Percentiles rank a stretch among this genome's conserved stretches.
These are phyloP conservation scores for Canis aureus DNA, from an alignment of 2,113 vertebrate genomes.

Conservation along the genomic window DNA sequence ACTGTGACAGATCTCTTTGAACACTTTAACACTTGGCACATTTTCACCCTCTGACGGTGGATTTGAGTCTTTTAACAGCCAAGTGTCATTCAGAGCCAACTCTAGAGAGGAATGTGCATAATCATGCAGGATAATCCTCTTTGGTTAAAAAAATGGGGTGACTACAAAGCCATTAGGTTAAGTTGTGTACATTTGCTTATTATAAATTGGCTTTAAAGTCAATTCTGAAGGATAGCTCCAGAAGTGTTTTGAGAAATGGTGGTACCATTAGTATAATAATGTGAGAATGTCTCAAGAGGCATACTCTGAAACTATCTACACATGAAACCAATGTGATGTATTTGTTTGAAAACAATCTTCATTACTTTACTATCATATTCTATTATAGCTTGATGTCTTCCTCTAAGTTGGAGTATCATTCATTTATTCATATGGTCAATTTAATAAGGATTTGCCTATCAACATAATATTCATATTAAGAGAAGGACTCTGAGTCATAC, in stretches of 20 bases:
- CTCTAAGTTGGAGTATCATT: not conserved
- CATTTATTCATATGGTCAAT: not conserved
- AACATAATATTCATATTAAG: not conserved
- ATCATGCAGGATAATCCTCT: not conserved
- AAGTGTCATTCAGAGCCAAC: not conserved
- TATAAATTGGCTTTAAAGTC: not conserved
- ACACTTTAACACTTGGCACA: not conserved
- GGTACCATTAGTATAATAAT: not conserved
- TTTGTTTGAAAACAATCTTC: constrained; percentile 2
- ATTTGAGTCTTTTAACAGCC: not conserved
- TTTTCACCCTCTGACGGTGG: constrained; percentile 24
- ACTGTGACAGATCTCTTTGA: not conserved
- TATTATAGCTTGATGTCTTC: not conserved
- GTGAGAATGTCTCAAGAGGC: not conserved
- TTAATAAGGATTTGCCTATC: not conserved
- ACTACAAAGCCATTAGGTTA: not conserved
- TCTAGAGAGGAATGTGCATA: not conserved
- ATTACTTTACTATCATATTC: not conserved
- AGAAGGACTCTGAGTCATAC: not conserved
- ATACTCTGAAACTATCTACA: not conserved
- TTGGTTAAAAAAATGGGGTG: not conserved
- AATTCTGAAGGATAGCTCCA: not conserved
- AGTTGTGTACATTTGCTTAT: not conserved
- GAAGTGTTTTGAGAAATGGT: not conserved
- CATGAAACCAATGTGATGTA: not conserved